Base-by-base conservation (phyloP, 2,113 vertebrate species). In the Eretmochelys imbricata region DNA sequence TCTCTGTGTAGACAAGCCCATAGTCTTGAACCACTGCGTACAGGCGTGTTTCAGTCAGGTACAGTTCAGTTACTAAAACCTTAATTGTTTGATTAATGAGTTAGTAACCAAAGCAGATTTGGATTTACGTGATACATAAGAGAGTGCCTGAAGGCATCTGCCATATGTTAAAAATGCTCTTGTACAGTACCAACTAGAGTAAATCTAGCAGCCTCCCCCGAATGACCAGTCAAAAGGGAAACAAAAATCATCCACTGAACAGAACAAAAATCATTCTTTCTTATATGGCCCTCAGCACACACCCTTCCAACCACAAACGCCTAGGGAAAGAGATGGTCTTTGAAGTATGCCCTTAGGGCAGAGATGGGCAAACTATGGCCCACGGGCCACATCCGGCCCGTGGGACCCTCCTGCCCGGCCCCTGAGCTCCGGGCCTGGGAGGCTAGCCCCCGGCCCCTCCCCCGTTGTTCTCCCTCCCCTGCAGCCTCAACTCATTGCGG, bases 121-220 rank as follows among this genome's bases (percentile, higher is more conserved):
- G 38, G 75, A 65, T 82, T 22, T 65, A 24, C 31, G 2, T 89
- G 50, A 79, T 46, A 48, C 69, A 17, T 20, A 3, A 27, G 5
- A 57, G 42, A 49, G 27, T 2, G 50, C 7, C 10, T 42, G 42
- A 42, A 42, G 42, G 42, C 42, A 42, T 42, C 42, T 42, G 59
- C 69, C 12, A 10, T 1, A 0, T 51, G 54, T 57, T 84, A 46
- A 51, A 89, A 81, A 35, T 48, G 3, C 46, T 17, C 19, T 35
- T 55, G 65, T 49, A 78, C 50, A 87, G 42, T 42, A 42, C 50
- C 78, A 54, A 88, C 53, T 50, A 51, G 42, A 46, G 16, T 82
- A 78, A 42, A n/a, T 31, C 4, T 13, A 3, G 35, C 75, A 42
- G 2, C 14, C 2, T 7, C 25, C 14, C 0, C 14, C 27, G 72